Conservation (phyloP, 2,797 vertebrate genomes). For the Anisognathus igniventris region DNA sequence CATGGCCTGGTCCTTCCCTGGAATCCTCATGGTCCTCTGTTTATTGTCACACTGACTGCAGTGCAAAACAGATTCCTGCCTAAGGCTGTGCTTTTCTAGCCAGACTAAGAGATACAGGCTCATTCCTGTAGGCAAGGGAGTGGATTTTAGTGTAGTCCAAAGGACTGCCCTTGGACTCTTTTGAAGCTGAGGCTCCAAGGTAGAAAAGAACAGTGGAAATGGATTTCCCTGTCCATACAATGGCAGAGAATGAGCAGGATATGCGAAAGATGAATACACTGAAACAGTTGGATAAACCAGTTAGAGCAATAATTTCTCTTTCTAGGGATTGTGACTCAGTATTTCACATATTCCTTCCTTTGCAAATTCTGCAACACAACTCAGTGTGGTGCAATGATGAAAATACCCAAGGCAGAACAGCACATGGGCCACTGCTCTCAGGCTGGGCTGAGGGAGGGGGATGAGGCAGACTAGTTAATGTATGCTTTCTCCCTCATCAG, state of each 20-base stretch:
- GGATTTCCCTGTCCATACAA: neutral
- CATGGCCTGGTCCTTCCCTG: neutral
- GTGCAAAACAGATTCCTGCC: neutral
- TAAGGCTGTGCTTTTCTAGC: neutral
- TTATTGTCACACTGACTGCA: neutral
- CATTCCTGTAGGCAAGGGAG: neutral
- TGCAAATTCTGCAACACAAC: neutral
- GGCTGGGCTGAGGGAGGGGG: neutral
- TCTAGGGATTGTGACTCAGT: neutral
- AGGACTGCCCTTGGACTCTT: neutral
- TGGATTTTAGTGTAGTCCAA: neutral
- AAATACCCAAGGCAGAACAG: neutral
- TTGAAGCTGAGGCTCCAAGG: neutral
- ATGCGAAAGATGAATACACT: neutral
- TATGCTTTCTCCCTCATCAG: neutral
- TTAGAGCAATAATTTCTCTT: neutral
- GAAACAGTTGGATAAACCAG: neutral
- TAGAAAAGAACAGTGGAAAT: neutral
- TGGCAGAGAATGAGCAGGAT: neutral
- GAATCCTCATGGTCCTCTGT: neutral
- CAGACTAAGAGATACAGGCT: neutral
- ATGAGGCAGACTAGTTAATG: conserved; percentile 22
- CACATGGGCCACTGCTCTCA: neutral
- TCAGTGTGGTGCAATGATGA: neutral
- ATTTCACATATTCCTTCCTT: neutral